Conservation (phyloP, 1,140 invertebrate genomes). For the Lepidurus apus region DNA sequence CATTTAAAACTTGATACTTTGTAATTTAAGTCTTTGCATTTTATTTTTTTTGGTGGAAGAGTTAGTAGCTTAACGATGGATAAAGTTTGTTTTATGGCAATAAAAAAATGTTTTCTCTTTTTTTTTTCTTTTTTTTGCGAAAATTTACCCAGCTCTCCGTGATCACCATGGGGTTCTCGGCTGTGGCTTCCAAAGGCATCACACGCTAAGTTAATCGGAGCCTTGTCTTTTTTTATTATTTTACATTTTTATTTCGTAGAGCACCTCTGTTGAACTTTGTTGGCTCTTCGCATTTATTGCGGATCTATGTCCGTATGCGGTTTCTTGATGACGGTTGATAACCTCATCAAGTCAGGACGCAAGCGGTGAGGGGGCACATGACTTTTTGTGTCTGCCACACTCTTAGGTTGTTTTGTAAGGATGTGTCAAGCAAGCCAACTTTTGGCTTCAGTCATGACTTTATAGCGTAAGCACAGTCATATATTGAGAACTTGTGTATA, state of each 20-base stretch:
- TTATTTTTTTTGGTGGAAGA: not conserved
- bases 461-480: not conserved
- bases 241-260: not conserved
- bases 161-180: not conserved
- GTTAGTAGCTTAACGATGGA: no score
- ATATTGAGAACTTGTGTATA: not conserved
- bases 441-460: not conserved
- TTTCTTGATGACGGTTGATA: constrained; percentile 19
- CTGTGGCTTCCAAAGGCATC: not conserved
- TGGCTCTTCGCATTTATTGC: not conserved
- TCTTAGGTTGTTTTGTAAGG: not conserved
- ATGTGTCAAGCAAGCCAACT: constrained; percentile 4
- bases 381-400: constrained; percentile 14
- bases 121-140: constrained; percentile 2
- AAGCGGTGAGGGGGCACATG: not conserved
- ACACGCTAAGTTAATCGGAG: constrained; percentile 14
- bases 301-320: constrained; percentile 12
- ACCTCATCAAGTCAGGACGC: constrained; percentile 8
- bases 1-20: not conserved
- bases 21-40: not conserved
- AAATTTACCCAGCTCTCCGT: not conserved
- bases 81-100: no score
- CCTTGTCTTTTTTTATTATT: not conserved
- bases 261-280: not conserved
- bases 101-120: not conserved